These are phyloP conservation scores for Pelecanoides urinatrix DNA, from an alignment of 2,113 vertebrate genomes.

Conservation along the genomic window DNA sequence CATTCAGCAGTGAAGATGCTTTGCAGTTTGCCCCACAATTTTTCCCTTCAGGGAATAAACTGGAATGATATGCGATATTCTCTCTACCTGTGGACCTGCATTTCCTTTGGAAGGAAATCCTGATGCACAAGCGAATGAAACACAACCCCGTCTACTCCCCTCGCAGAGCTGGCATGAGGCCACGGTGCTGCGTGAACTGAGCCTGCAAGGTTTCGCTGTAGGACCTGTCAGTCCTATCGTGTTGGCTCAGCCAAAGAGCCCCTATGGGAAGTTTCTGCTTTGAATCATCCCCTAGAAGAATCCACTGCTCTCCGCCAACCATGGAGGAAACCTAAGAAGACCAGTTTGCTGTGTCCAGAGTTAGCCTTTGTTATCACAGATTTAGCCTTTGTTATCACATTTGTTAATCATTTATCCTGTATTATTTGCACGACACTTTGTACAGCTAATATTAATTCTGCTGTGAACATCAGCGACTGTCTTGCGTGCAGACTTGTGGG, in stretches of 20 bases:
- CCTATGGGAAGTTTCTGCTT: not conserved
- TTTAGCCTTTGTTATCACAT: not conserved
- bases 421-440: not conserved
- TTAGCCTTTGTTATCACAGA: not conserved
- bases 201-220: not conserved
- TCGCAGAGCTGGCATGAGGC: not conserved
- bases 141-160: not conserved
- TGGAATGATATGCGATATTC: not conserved
- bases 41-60: not conserved
- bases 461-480: not conserved
- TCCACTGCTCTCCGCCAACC: accelerated
- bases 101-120: not conserved
- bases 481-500: not conserved
- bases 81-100: not conserved
- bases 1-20: not conserved
- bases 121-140: not conserved
- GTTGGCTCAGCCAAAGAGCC: not conserved
- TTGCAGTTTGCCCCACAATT: not conserved
- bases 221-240: not conserved
- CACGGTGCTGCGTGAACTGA: not conserved
- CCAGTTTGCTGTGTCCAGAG: not conserved
- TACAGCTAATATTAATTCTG: not conserved
- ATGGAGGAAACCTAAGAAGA: not conserved
- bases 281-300: not conserved
- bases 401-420: not conserved